These are phyloP conservation scores for Ctenomys sociabilis DNA, from an alignment of 2,113 vertebrate species.

Conservation along the genomic window DNA sequence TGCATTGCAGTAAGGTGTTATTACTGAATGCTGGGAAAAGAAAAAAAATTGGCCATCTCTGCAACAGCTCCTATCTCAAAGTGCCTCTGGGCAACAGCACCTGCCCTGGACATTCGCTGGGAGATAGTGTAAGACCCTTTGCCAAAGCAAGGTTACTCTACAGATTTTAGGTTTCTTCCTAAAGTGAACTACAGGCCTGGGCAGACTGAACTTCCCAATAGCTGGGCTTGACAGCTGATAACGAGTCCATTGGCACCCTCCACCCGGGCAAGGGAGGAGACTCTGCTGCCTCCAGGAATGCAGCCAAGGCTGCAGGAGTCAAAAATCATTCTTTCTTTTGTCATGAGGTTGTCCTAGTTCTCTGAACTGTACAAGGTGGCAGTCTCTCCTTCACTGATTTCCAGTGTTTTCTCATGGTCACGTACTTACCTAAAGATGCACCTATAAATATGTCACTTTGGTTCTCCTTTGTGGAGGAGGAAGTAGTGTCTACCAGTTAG, in stretches of 20 bases:
- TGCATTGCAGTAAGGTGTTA: background rate
- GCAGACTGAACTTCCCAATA: background rate
- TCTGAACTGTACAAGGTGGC: background rate
- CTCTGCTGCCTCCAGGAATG: background rate
- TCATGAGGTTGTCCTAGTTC: background rate
- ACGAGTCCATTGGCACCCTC: background rate
- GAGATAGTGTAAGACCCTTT: background rate
- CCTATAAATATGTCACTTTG: too few relatives aligned
- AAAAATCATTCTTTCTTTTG: background rate
- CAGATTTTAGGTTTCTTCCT: background rate
- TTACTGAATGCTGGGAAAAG: background rate
- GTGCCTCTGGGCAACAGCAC: background rate
- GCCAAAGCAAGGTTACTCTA: background rate
- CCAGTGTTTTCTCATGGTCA: background rate
- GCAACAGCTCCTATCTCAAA: background rate
- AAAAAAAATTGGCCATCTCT: background rate
- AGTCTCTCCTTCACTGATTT: background rate
- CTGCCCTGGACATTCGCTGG: background rate
- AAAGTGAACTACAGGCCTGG: background rate
- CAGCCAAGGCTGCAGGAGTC: too few relatives aligned
- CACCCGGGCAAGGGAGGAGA: background rate
- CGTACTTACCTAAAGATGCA: background rate
- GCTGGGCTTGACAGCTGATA: background rate
- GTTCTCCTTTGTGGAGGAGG: background rate
- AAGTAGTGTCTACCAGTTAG: background rate